Conservation (phyloP, 1,140 invertebrate species). For the Neuroterus valhalla region DNA sequence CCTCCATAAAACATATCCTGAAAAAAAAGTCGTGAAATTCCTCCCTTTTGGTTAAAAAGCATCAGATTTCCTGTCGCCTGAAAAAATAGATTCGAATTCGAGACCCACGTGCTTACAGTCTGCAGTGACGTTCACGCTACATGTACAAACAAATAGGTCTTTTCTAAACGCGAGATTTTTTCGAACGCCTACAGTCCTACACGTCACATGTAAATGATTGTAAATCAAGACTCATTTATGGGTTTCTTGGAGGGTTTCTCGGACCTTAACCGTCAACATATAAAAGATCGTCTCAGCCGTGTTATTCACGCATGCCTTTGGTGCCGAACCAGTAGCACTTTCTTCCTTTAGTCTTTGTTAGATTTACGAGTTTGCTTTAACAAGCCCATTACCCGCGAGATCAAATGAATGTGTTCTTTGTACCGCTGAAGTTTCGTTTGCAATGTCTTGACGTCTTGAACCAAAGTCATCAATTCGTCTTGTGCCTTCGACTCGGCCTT, state of each 20-base stretch:
- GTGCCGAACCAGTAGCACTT: conserved; percentile 5
- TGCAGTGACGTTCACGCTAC: neutral
- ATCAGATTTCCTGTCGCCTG: neutral
- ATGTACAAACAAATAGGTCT: neutral
- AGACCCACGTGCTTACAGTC: neutral
- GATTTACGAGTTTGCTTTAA: conserved; percentile 11
- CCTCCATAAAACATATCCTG: too few relatives aligned
- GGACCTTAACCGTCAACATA: neutral
- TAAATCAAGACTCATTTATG: neutral
- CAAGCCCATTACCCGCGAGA: conserved; percentile 1
- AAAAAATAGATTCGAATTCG: neutral
- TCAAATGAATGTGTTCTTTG: conserved; percentile 13
- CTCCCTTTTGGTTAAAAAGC: neutral
- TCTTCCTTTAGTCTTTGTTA: conserved; percentile 4
- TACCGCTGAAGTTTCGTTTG: conserved; percentile 1
- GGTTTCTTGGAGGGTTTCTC: neutral
- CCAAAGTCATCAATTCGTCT: too few relatives aligned
- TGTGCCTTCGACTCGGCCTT: too few relatives aligned
- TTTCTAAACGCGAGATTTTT: neutral
- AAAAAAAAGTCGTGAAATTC: too few relatives aligned
- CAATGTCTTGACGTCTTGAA: neutral
- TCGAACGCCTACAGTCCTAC: neutral
- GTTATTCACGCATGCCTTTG: conserved; percentile 1
- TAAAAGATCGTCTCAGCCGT: neutral
- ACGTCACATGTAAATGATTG: conserved; percentile 7